Evolutionary conservation across 2,888 invertebrate genomes (phyloP).

Genomic region (Agrochola macilenta): DNA sequence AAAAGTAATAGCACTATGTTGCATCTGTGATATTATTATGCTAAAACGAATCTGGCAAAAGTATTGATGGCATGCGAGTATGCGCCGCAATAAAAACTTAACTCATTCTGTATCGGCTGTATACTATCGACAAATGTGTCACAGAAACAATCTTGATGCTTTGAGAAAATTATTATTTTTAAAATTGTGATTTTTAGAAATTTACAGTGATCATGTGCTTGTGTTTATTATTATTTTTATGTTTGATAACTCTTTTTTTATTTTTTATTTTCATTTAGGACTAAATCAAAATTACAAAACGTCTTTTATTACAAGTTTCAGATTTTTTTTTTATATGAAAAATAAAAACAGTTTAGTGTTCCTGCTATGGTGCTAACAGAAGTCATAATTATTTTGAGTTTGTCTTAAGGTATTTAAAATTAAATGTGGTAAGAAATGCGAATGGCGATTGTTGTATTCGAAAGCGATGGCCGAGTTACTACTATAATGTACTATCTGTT

Average conservation of each 20-base stretch:
- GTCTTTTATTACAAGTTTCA: background rate
- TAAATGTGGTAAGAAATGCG: conserved; percentile 45
- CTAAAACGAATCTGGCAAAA: conserved; percentile 39
- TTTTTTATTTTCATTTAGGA: too few species aligned
- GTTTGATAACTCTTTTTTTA: too few species aligned
- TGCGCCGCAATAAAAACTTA: conserved; percentile 37
- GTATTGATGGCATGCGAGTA: conserved; percentile 23
- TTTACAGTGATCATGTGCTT: background rate
- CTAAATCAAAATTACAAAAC: too few species aligned
- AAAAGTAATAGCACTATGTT: background rate
- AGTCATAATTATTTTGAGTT: background rate
- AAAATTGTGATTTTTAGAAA: accelerated
- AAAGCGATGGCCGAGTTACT: conserved; percentile 47
- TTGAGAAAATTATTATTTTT: background rate
- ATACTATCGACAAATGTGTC: conserved; percentile 19
- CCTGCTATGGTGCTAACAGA: background rate
- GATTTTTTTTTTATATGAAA: background rate
- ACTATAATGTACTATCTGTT: conserved; percentile 45
- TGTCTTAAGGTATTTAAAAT: conserved; percentile 20
- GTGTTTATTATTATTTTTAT: background rate
- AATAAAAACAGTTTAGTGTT: background rate
- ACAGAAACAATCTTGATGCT: conserved; percentile 45
- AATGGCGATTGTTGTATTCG: conserved; percentile 49
- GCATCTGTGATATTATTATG: conserved; percentile 12
- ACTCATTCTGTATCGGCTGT: conserved; percentile 30